phyloP scores from a whole-genome alignment of 2,888 invertebrate genomes.

The Agriopis aurantiaria region DNA sequence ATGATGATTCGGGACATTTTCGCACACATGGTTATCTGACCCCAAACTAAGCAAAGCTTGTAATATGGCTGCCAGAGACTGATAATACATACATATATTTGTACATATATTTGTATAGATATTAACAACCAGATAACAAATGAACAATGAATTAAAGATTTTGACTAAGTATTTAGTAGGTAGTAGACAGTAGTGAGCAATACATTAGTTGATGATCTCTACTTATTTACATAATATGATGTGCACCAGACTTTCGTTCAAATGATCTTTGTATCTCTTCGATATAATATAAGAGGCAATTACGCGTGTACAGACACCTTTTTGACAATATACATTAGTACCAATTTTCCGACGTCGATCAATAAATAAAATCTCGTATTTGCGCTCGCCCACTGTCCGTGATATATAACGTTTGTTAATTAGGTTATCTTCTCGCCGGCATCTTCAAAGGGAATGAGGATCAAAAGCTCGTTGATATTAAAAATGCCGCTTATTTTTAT shows the following conservation, averaged over 20 bases:
- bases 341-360: slow-evolving; percentile 43
- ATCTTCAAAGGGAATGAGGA: slow-evolving; percentile 75
- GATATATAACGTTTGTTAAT: slow-evolving; percentile 84
- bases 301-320: slow-evolving; percentile 10
- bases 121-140: too few relatives aligned
- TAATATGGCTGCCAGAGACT: too few relatives aligned
- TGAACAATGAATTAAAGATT: too few relatives aligned
- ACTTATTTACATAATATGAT: background rate
- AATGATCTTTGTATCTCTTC: slow-evolving; percentile 4
- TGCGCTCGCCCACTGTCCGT: slow-evolving; percentile 68
- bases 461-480: slow-evolving; percentile 84
- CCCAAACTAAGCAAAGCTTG: too few relatives aligned
- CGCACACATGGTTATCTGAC: too few relatives aligned
- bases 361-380: slow-evolving; percentile 78
- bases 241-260: background rate
- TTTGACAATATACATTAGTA: slow-evolving; percentile 31
- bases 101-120: too few relatives aligned
- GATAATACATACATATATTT: too few relatives aligned
- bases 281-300: slow-evolving; percentile 16
- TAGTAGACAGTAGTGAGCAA: too few relatives aligned
- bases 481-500: slow-evolving; percentile 82
- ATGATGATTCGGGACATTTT: too few relatives aligned
- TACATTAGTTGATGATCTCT: too few relatives aligned
- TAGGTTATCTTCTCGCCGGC: slow-evolving; percentile 83
- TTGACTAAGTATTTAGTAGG: too few relatives aligned